Evolutionary conservation across 2,888 invertebrate genomes (phyloP), one percentile per base, ranked within the genome.

Genomic region (Rotaria macrura): DNA sequence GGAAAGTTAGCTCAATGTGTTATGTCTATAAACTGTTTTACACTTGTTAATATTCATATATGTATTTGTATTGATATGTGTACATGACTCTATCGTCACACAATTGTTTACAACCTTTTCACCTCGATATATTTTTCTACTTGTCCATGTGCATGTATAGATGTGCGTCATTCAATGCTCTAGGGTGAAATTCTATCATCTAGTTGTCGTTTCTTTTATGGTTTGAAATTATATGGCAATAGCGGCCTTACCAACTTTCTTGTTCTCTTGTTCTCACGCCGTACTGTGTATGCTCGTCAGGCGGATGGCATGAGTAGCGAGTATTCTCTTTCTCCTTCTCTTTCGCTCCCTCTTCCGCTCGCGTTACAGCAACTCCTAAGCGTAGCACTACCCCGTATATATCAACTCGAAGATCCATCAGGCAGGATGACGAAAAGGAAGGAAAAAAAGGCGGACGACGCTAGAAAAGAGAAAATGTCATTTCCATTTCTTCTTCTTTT

Each of bases 401-500:
- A 65, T 38, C 65, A 65, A 65, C 65, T 65, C 29, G 17, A 65
- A 34, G 29, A 65, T 29, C 17, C 65, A 65, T 65, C 34, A 65
- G 20, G 34, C 14, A 65, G 34, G 20, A 65, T 34, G 65, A 34
- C 34, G 65, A 65, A 65, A 65, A 65, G 34, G n/a, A 65, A 29
- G 29, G 14, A 65, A 29, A 65, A 65, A 65, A 65, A 65, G 17
- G 65, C 65, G 34, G 34, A 34, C 34, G 34, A 65, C 38, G 34
- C 5, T 65, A 20, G 65, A 17, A 34, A 65, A 34, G 65, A 65
- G 65, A 65, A 65, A 65, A 65, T 65, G 65, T 65, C 65, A 65
- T 65, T 65, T 65, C 65, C 65, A 65, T 65, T 65, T 65, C 65
- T 65, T 65, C 65, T 65, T 65, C 65, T 65, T 65, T 65, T 65